phyloP scores from a whole-genome alignment of 2,113 vertebrate species.

The rat (Rattus norvegicus) region GRCr8 NC_086034.1:26930501-26931000 shows the following conservation, averaged over 20 bases:
- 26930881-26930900: background rate
- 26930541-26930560: background rate
- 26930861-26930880: background rate
- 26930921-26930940: background rate
- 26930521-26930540: background rate
- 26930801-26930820: background rate
- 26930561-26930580: background rate
- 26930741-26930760: background rate
- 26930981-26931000: background rate
- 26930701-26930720: background rate
- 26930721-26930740: background rate
- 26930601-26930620: background rate
- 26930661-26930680: background rate
- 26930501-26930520: background rate
- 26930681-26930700: background rate
- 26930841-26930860: background rate
- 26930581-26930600: background rate
- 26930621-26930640: background rate
- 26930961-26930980: background rate
- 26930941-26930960: background rate
- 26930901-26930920: background rate
- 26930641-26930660: background rate
- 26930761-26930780: background rate
- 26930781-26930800: background rate
- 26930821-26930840: background rate